Evolutionary conservation across 2,113 vertebrate species (phyloP).

Genomic region (Apodemus speciosus): DNA sequence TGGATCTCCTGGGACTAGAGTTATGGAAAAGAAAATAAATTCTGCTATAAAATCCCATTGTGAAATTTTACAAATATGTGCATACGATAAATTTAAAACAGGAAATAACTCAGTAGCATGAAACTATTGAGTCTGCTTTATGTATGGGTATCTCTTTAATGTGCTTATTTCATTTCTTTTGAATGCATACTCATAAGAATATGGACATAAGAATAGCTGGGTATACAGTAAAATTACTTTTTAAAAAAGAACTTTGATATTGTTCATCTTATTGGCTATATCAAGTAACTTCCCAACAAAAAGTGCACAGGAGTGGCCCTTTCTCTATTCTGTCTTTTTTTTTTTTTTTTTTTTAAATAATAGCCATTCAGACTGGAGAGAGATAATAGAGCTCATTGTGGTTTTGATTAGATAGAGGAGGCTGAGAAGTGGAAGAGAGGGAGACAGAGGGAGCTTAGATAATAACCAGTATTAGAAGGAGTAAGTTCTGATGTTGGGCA

Average conservation of each 20-base stretch:
- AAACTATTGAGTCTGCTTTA: background rate
- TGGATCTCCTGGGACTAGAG: background rate
- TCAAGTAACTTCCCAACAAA: background rate
- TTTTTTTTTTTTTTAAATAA: background rate
- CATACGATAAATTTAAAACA: background rate
- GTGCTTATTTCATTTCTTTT: background rate
- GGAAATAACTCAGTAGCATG: background rate
- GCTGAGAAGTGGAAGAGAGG: background rate
- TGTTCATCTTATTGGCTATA: background rate
- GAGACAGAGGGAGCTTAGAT: background rate
- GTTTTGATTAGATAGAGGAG: background rate
- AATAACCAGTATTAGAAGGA: background rate
- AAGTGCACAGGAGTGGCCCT: background rate
- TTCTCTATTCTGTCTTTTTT: no score
- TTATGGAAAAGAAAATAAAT: background rate
- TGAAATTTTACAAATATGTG: background rate
- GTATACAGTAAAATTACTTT: background rate
- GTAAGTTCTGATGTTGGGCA: background rate
- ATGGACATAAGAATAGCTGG: background rate
- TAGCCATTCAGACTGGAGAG: background rate
- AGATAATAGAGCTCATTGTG: background rate
- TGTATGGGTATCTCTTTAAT: background rate
- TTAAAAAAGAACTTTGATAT: background rate
- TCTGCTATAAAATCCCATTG: background rate
- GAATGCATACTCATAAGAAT: background rate